Conservation (phyloP, 2,797 vertebrate species). For the Hippopotamyrus pictus region DNA sequence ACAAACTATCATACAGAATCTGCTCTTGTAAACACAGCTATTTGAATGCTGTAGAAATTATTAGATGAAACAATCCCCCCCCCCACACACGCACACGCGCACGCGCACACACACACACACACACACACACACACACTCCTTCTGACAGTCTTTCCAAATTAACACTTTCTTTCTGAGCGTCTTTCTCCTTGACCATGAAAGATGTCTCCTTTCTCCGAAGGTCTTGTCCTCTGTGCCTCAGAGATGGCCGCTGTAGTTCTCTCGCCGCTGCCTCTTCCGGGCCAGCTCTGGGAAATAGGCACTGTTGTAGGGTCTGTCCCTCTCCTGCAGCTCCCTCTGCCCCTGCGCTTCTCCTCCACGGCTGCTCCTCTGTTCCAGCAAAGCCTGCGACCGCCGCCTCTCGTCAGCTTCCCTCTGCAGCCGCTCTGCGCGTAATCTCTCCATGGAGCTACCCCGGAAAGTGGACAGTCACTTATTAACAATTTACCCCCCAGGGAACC, state of each 20-base stretch:
- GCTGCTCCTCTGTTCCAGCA: constrained; percentile 55
- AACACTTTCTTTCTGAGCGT: not conserved
- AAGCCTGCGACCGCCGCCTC: constrained; percentile 56
- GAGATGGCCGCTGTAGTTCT: not conserved
- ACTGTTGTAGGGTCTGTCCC: constrained; percentile 74
- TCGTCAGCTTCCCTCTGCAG: constrained; percentile 68
- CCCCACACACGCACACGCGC: not conserved
- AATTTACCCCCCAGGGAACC: not conserved
- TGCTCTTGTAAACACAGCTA: not conserved
- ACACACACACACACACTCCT: not conserved
- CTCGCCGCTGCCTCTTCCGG: constrained; percentile 61
- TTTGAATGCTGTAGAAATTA: not conserved
- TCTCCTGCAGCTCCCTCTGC: constrained; percentile 52
- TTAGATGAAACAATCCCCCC: not conserved
- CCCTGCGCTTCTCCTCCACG: constrained; percentile 38
- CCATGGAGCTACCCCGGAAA: constrained; percentile 51
- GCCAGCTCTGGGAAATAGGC: constrained; percentile 79
- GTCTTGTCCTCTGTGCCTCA: not conserved
- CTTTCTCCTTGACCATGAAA: not conserved
- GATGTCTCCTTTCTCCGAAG: not conserved
- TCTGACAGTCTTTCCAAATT: not conserved
- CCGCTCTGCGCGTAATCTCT: constrained; percentile 69
- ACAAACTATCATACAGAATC: not conserved
- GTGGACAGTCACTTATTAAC: not conserved
- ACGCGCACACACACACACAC: not conserved